Evolutionary conservation across 1,140 invertebrate genomes (phyloP).

Genomic region (Agrypnia vestita): DNA sequence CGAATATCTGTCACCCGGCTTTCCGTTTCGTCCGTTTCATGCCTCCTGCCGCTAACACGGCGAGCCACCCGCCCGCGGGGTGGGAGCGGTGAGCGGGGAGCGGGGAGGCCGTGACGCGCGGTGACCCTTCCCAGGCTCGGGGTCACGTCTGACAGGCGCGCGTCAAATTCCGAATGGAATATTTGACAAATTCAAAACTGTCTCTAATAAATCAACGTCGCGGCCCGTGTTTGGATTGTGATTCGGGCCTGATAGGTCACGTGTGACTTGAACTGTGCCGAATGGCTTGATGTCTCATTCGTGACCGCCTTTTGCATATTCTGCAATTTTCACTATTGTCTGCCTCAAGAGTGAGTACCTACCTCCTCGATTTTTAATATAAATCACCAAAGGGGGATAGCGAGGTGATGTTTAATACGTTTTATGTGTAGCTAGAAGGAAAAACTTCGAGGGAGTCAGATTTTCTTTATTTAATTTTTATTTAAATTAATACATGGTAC

Average conservation of each 20-base stretch:
- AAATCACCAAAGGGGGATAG: no score
- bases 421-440: no score
- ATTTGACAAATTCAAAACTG: slow-evolving; percentile 43
- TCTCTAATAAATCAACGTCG: slow-evolving; percentile 37
- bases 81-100: not conserved
- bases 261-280: slow-evolving; percentile 16
- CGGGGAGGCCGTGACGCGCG: not conserved
- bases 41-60: slow-evolving; percentile 34
- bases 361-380: no score
- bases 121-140: slow-evolving; percentile 29
- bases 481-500: no score
- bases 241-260: slow-evolving; percentile 28
- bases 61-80: slow-evolving; percentile 33
- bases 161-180: slow-evolving; percentile 31
- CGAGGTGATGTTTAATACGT: no score
- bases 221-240: not conserved
- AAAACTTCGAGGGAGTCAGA: no score
- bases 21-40: slow-evolving; percentile 34
- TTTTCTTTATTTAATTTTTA: no score
- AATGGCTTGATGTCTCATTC: slow-evolving; percentile 8
- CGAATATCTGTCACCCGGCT: slow-evolving; percentile 44
- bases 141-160: slow-evolving; percentile 34
- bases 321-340: not conserved
- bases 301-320: not conserved
- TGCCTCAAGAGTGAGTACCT: no score